Base-by-base conservation (phyloP, 2,113 vertebrate species). In the Peromyscus californicus region DNA sequence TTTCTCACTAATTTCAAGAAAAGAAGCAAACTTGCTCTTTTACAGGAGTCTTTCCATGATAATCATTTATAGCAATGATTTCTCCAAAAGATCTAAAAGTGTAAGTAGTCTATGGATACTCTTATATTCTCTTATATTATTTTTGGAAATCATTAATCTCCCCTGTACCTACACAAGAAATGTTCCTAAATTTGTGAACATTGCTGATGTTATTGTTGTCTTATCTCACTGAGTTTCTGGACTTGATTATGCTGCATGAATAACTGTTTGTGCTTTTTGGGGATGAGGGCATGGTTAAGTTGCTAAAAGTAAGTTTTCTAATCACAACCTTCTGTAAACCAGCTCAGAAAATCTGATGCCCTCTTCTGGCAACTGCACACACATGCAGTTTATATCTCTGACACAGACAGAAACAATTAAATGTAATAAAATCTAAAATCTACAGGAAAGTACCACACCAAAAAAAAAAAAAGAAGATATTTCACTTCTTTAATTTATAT, bases 1-100 rank as follows among this genome's bases (percentile, higher is more conserved):
- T 57, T 76, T 94, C 48, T 21, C 33, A 93, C 51, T 67, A 91
- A 86, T 84, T 88, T 95, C 11, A 79, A 75, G 16, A 94, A 90
- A 86, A 70, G 3, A 69, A 65, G 51, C 79, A 78, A 67, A 51
- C 31, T 19, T 63, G 6, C 31, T 67, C 36, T 90, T 1, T 89
- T 65, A 11, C 5, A 36, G 1, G 65, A 51, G 82, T 86, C 83
- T 93, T 72, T 78, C 59, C 51, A 86, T 84, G 39, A 92, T 63
- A 91, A 79, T 31, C 24, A 88, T 78, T 93, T 75, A 74, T 59
- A 76, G 17, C 39, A 54, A 48, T 45, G 82, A 59, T 89, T 95
- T 93, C 31, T 39, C 36, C 19, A 70, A 70, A 93, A 42, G 15
- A 29, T 91, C 84, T 85, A 63, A 91, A 63, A 72, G 4, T 1